Conservation (phyloP, 1,140 invertebrate genomes). For the Micrasema minimum region DNA sequence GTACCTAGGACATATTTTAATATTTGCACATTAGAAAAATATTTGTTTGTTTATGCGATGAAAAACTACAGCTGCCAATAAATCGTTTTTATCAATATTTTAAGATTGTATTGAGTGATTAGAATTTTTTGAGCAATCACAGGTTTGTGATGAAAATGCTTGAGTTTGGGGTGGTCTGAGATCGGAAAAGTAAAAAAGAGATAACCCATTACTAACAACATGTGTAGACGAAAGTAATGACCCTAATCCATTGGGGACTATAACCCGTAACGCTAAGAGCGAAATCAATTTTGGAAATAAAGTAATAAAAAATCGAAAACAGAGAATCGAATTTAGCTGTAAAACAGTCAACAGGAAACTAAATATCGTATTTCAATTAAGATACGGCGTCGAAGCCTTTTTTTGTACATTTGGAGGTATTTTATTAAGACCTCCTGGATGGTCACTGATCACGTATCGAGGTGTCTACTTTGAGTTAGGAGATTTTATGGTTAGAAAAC, state of each 20-base stretch:
- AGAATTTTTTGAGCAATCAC: too few species aligned
- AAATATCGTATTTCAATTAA: constrained; percentile 37
- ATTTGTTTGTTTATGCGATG: too few species aligned
- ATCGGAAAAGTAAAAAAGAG: neutral
- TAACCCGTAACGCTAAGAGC: neutral
- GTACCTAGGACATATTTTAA: too few species aligned
- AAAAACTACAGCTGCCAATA: too few species aligned
- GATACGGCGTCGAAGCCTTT: constrained; percentile 16
- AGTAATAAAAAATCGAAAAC: neutral
- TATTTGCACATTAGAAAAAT: too few species aligned
- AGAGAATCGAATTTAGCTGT: neutral
- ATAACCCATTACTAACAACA: constrained; percentile 25
- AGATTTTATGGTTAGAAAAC: too few species aligned
- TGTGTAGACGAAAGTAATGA: constrained; percentile 34
- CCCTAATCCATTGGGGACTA: constrained; percentile 8
- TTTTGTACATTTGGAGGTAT: constrained; percentile 9
- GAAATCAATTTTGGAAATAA: constrained; percentile 5
- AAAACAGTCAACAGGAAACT: constrained; percentile 27
- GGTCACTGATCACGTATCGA: neutral
- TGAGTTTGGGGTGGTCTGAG: constrained; percentile 25
- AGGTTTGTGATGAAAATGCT: constrained; percentile 32
- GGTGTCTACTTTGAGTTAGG: constrained; percentile 1
- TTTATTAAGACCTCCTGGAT: constrained; percentile 28
- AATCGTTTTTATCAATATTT: too few species aligned
- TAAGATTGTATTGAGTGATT: too few species aligned